These are phyloP conservation scores for Rhagophthalmus giganteus DNA, from an alignment of 2,888 invertebrate genomes.

Conservation along the genomic window DNA sequence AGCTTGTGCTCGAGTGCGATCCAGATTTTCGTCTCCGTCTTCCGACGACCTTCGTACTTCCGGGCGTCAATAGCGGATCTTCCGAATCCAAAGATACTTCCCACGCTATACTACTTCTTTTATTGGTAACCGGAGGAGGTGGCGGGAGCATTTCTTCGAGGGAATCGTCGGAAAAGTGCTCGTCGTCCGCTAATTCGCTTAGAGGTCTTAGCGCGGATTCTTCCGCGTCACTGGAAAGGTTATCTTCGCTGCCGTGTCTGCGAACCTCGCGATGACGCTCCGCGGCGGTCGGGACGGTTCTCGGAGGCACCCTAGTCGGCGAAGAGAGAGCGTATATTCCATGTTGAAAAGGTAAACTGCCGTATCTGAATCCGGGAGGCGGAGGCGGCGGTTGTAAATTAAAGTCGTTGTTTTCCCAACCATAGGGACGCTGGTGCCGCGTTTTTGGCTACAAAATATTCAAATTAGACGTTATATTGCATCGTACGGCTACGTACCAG, in stretches of 20 bases:
- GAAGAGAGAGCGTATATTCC: conserved; percentile 63
- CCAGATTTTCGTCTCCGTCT: conserved; percentile 45
- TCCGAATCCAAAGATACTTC: conserved; percentile 79
- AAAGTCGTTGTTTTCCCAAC: conserved; percentile 64
- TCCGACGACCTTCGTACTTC: conserved; percentile 52
- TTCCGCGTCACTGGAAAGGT: conserved; percentile 51
- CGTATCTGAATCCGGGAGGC: conserved; percentile 66
- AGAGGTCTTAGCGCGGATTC: conserved; percentile 46
- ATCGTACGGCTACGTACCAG: conserved; percentile 69
- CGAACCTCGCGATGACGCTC: conserved; percentile 81
- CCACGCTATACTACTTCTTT: conserved; percentile 84
- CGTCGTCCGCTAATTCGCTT: conserved; percentile 58
- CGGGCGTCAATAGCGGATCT: conserved; percentile 71
- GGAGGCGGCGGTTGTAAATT: conserved; percentile 61
- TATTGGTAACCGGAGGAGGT: conserved; percentile 61
- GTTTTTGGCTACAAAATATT: conserved; percentile 67
- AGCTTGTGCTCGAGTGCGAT: conserved; percentile 71
- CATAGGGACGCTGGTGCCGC: conserved; percentile 73
- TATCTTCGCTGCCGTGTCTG: conserved; percentile 57
- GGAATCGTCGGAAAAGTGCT: conserved; percentile 82
- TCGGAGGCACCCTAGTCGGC: conserved; percentile 64
- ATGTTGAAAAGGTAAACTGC: conserved; percentile 68
- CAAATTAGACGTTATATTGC: too few relatives aligned
- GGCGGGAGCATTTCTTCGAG: conserved; percentile 76
- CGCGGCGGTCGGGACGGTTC: conserved; percentile 70